Percentiles rank a stretch among this genome's conserved stretches.
Evolutionary conservation across 1,140 invertebrate species (phyloP).

Genomic region (Aphidius ervi): DNA sequence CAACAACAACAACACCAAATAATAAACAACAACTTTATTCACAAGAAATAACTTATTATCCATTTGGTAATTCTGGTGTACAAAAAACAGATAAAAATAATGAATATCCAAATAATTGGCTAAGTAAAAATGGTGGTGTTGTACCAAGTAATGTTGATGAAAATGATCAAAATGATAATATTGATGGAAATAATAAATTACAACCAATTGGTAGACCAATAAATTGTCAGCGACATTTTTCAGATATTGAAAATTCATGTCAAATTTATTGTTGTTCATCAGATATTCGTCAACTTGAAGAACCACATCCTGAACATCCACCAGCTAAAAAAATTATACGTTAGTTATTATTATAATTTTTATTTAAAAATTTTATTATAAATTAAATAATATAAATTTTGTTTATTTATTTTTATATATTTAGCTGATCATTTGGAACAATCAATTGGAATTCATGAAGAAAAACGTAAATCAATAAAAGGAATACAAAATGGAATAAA

Average conservation of each 20-base stretch:
- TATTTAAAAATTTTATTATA: not conserved
- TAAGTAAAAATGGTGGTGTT: slow-evolving; percentile 40
- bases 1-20: slow-evolving; percentile 40
- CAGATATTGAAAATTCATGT: slow-evolving; percentile 44
- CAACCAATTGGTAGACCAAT: slow-evolving; percentile 41
- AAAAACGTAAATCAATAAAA: slow-evolving; percentile 46
- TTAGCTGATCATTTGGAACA: slow-evolving; percentile 48
- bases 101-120: slow-evolving; percentile 45
- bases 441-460: slow-evolving; percentile 44
- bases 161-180: slow-evolving; percentile 43
- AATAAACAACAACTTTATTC: slow-evolving; percentile 48
- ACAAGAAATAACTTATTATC: slow-evolving; percentile 42
- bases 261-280: slow-evolving; percentile 46
- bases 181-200: slow-evolving; percentile 34
- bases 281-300: slow-evolving; percentile 46
- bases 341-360: slow-evolving; percentile 30
- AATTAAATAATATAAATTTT: not conserved
- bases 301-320: slow-evolving; percentile 43
- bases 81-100: slow-evolving; percentile 48
- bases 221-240: slow-evolving; percentile 41
- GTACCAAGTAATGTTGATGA: slow-evolving; percentile 46
- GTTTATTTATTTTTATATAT: slow-evolving; percentile 6
- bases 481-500: slow-evolving; percentile 47
- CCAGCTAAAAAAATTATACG: slow-evolving; percentile 45
- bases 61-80: slow-evolving; percentile 40